Evolutionary conservation across 2,113 vertebrate species (phyloP).

Genomic region (Melanerpes aurifrons): DNA sequence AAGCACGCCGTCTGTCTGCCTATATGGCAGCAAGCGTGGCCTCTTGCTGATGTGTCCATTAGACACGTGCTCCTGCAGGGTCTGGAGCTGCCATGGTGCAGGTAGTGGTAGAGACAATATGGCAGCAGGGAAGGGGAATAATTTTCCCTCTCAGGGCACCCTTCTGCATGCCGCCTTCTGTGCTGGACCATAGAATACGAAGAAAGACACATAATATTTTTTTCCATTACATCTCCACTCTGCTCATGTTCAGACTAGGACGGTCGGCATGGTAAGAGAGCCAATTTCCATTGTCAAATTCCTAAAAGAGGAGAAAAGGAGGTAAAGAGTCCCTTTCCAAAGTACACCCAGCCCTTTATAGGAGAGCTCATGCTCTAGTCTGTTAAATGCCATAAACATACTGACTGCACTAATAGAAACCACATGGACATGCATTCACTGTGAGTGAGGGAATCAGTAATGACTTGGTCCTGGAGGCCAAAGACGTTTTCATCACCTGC

Average conservation of each 20-base stretch:
- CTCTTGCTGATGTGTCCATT: not conserved
- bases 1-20: slow-evolving; percentile 18
- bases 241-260: accelerated
- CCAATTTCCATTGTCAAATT: not conserved
- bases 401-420: not conserved
- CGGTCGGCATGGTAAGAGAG: not conserved
- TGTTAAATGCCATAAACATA: not conserved
- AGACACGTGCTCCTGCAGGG: accelerated
- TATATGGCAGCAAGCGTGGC: not conserved
- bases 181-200: not conserved
- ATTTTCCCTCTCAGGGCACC: not conserved
- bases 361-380: not conserved
- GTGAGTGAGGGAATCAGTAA: not conserved
- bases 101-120: accelerated
- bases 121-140: not conserved
- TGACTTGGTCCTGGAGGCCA: not conserved
- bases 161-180: not conserved
- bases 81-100: accelerated
- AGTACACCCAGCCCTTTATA: not conserved
- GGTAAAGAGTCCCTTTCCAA: not conserved
- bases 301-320: not conserved
- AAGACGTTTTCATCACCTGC: not conserved
- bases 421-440: not conserved
- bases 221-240: not conserved
- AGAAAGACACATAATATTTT: accelerated